Evolutionary conservation across 2,797 vertebrate species (phyloP), one percentile per base, ranked within the genome.

Genomic region (Neomorphus geoffroyi): DNA sequence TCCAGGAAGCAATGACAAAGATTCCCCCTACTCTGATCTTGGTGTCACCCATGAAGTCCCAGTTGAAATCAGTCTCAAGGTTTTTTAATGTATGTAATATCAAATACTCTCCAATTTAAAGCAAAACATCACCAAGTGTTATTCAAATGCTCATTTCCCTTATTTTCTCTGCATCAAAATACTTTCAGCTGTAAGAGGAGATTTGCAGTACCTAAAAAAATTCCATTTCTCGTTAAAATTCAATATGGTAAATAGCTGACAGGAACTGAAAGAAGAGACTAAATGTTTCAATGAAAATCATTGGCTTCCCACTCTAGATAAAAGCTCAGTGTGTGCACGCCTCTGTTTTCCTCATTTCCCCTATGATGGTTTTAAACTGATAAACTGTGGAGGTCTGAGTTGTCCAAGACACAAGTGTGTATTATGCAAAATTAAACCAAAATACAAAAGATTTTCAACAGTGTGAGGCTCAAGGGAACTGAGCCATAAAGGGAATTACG

Each of bases 21-120:
- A 62, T 33, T 64, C 5, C 8, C 8, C 11, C 27, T 2, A 15
- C 23, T 4, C 33, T 1, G 1, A 13, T 71, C 11, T 62, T 4
- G 62, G 57, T 10, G 9, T 11, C n/a, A 81, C 10, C 65, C 3
- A 26, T 43, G 24, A 88, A 88, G 6, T 12, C 13, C 11, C n/a
- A 80, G 21, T 3, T 66, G 41, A 80, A 90, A 57, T 35, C 22
- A 82, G 23, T 48, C 61, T 70, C 33, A 67, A 86, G 30, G 14
- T 23, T 78, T 87, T 71, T 53, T 32, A 89, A 86, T 15, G 12
- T 35, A 7, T 51, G 18, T 2, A 79, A 9, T 3, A 60, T 30
- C 33, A 86, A 39, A 45, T 5, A 45, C 32, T 56, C 6, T 27
- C 18, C 22, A 73, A 83, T 86, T 66, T 60, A 88, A 78, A n/a